Conservation (phyloP, 2,113 vertebrate species). For the Callionymus lyra region DNA sequence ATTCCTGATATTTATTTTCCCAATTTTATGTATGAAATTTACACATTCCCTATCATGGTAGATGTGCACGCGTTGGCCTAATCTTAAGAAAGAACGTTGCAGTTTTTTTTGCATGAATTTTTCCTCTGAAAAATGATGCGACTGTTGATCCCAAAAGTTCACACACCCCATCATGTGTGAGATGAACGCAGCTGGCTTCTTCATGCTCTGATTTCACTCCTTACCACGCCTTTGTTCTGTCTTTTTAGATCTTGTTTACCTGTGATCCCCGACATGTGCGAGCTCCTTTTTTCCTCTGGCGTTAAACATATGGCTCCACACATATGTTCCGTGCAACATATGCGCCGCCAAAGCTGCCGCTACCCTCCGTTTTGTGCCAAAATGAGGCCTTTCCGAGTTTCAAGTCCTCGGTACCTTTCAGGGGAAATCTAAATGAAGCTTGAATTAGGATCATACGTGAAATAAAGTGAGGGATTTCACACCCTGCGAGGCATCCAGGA, state of each 20-base stretch:
- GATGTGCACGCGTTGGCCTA: conserved; percentile 25
- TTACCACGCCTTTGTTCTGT: conserved; percentile 5
- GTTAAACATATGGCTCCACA: conserved; percentile 48
- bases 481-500: conserved; percentile 13
- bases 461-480: conserved; percentile 30
- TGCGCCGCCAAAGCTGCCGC: conserved; percentile 19
- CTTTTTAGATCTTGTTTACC: conserved; percentile 30
- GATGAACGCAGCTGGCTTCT: conserved; percentile 2
- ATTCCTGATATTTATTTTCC: conserved; percentile 48
- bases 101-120: conserved; percentile 56
- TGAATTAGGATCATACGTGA: conserved; percentile 16
- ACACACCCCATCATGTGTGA: neutral
- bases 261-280: conserved; percentile 27
- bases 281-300: conserved; percentile 34
- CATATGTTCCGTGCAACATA: conserved; percentile 38
- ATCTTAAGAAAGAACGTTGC: conserved; percentile 41
- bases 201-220: conserved; percentile 5
- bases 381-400: conserved; percentile 2
- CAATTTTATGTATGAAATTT: conserved; percentile 24
- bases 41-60: conserved; percentile 22
- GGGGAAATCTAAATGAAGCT: conserved; percentile 10
- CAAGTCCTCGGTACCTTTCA: conserved; percentile 14
- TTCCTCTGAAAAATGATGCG: conserved; percentile 11
- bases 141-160: conserved; percentile 29
- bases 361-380: conserved; percentile 16